These are phyloP conservation scores for Eurytemora carolleeae DNA, from an alignment of 1,140 invertebrate genomes.

Conservation along the genomic window DNA sequence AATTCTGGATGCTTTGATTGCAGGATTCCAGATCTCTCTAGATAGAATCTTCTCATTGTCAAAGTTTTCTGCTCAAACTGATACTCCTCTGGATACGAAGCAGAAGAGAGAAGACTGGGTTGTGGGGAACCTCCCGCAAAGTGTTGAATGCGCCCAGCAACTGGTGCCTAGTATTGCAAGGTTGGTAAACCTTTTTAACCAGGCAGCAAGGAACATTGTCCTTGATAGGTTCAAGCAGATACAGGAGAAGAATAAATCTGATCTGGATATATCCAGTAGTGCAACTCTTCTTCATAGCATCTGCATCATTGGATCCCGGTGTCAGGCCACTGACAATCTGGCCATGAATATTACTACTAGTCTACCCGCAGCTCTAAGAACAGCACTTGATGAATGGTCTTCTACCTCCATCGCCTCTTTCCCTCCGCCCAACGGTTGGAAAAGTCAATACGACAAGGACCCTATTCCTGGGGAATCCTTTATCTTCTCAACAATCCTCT, in stretches of 20 bases:
- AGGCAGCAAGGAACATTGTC: constrained; percentile 22
- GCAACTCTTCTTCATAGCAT: too few relatives aligned
- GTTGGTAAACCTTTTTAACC: constrained; percentile 30
- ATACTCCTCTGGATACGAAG: background rate
- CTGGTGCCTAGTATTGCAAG: constrained; percentile 15
- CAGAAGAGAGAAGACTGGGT: constrained; percentile 5
- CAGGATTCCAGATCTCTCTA: constrained; percentile 44
- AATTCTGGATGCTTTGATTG: constrained; percentile 42
- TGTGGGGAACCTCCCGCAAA: constrained; percentile 17
- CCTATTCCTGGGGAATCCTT: constrained; percentile 33
- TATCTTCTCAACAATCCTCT: constrained; percentile 29
- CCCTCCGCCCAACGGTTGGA: constrained; percentile 26
- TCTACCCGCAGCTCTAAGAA: constrained; percentile 25
- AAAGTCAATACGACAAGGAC: constrained; percentile 39
- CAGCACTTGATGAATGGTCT: constrained; percentile 28
- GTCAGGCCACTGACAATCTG: constrained; percentile 29
- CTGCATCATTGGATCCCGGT: too few relatives aligned
- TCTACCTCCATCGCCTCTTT: constrained; percentile 24
- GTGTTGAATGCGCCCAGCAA: constrained; percentile 17
- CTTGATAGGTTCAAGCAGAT: constrained; percentile 26
- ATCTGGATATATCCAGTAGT: constrained; percentile 34
- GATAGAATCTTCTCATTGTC: constrained; percentile 26
- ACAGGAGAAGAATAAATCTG: constrained; percentile 28
- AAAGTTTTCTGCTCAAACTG: constrained; percentile 17
- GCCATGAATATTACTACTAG: constrained; percentile 24